A percentile compares a stretch with the other conserved stretches of the same genome.
phyloP scores from a whole-genome alignment of 2,797 vertebrate species.

The Setipinna tenuifilis region DNA sequence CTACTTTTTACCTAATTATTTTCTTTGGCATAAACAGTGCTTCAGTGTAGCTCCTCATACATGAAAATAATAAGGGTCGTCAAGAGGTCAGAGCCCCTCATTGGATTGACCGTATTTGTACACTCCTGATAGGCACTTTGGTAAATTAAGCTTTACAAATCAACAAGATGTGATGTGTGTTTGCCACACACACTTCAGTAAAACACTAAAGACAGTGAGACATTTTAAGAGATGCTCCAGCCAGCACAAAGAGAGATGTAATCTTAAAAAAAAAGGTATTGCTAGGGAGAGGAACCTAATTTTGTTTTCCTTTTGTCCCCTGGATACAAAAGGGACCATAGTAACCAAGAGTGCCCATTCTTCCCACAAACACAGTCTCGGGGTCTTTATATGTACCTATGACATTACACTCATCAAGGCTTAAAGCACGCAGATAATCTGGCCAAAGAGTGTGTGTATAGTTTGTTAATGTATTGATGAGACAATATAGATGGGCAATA shows the following conservation, averaged over 20 bases:
- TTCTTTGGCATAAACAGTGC: neutral
- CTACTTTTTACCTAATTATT: constrained; percentile 15
- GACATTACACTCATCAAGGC: neutral
- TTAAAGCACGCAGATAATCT: neutral
- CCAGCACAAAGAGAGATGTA: neutral
- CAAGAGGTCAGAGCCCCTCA: neutral
- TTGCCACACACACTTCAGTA: neutral
- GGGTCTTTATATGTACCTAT: too few species aligned
- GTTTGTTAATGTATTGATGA: neutral
- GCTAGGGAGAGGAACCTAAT: neutral
- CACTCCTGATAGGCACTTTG: neutral
- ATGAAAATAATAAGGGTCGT: neutral
- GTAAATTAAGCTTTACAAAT: neutral
- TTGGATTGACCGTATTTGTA: neutral
- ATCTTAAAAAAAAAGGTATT: neutral
- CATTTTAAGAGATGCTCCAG: neutral
- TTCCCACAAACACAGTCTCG: neutral
- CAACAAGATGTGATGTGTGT: neutral
- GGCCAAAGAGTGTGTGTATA: neutral
- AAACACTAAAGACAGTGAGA: neutral
- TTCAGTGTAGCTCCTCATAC: neutral
- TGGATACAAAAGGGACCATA: neutral
- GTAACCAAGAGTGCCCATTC: neutral
- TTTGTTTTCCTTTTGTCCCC: constrained; percentile 16
- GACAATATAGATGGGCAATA: neutral